These are phyloP conservation scores for Antheraea mylitta DNA, from an alignment of 1,140 invertebrate genomes.

Conservation along the genomic window DNA sequence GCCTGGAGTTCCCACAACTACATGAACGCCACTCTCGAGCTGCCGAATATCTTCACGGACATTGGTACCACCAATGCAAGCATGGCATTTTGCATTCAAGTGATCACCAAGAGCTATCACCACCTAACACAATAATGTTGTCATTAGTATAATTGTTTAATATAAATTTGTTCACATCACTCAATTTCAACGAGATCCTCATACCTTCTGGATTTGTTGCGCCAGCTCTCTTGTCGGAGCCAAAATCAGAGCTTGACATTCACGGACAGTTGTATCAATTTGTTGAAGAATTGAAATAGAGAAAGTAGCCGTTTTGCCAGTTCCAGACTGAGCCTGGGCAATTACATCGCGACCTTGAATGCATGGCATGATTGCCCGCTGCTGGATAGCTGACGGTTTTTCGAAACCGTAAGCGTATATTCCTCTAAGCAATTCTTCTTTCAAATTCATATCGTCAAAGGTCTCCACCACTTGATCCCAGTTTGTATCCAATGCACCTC, in stretches of 20 bases:
- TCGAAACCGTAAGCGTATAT: constrained; percentile 99
- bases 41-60: constrained; percentile 97
- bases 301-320: constrained; percentile 99
- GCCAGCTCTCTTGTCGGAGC: constrained; percentile 99
- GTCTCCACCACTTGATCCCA: constrained; percentile 95
- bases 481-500: constrained; percentile 89
- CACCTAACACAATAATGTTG: constrained; percentile 80
- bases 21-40: constrained; percentile 95
- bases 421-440: constrained; percentile 96
- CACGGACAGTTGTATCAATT: constrained; percentile 92
- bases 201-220: constrained; percentile 89
- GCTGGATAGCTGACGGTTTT: constrained; percentile 99
- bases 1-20: constrained; percentile 99
- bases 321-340: constrained; percentile 99
- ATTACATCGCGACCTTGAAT: constrained; percentile 98
- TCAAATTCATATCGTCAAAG: constrained; percentile 99
- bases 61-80: constrained; percentile 99
- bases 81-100: constrained; percentile 97
- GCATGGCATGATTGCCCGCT: constrained; percentile 98
- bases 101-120: constrained; percentile 99
- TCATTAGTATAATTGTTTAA: constrained; percentile 14
- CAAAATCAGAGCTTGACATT: constrained; percentile 98
- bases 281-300: constrained; percentile 99
- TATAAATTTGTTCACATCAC: neutral
- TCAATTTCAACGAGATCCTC: constrained; percentile 5